Conservation (phyloP, 2,113 vertebrate genomes). For the Ondatra zibethicus region DNA sequence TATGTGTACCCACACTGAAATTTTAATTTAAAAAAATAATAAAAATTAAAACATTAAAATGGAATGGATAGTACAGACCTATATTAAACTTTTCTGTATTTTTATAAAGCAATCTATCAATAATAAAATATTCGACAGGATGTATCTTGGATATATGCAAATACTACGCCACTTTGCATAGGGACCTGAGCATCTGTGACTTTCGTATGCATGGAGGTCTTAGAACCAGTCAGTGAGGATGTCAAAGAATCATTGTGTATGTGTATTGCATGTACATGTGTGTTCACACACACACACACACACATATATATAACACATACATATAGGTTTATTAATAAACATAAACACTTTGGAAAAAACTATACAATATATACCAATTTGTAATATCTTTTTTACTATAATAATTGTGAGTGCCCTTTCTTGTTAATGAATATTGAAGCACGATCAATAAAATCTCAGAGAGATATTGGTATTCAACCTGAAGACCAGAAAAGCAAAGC, state of each 20-base stretch:
- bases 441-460: no score
- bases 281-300: background rate
- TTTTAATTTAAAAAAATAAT: background rate
- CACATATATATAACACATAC: background rate
- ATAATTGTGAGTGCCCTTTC: background rate
- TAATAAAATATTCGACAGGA: background rate
- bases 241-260: background rate
- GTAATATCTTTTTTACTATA: background rate
- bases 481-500: no score
- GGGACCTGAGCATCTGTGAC: background rate
- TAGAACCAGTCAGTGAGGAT: background rate
- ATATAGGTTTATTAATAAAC: background rate
- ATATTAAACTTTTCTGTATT: background rate
- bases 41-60: background rate
- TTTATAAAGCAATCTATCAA: background rate
- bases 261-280: background rate
- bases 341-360: background rate
- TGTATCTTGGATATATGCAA: background rate
- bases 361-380: background rate
- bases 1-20: background rate
- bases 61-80: background rate
- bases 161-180: background rate
- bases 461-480: no score
- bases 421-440: background rate
- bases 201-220: background rate